A percentile compares a stretch with the other conserved stretches of the same genome.
Evolutionary conservation across 2,113 vertebrate genomes (phyloP).

Genomic region (Microcebus ravelobensis): DNA sequence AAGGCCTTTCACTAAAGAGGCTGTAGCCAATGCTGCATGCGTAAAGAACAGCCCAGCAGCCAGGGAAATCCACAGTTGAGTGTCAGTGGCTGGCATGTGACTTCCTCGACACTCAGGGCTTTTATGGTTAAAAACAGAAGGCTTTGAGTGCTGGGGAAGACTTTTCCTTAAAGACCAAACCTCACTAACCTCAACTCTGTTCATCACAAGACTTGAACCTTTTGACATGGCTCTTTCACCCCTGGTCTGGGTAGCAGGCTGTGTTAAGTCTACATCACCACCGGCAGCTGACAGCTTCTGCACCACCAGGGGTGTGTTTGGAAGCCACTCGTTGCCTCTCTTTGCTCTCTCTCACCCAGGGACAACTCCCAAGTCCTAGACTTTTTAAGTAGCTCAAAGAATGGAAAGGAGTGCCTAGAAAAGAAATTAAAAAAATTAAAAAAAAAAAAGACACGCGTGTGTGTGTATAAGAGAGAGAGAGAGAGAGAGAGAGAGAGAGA

Average conservation of each 20-base stretch:
- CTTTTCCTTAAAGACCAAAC: neutral
- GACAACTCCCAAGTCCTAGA: neutral
- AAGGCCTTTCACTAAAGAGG: neutral
- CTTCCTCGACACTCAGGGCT: neutral
- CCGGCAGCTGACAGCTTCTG: neutral
- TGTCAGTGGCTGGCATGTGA: neutral
- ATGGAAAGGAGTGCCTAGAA: neutral
- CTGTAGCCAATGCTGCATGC: neutral
- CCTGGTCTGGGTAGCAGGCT: neutral
- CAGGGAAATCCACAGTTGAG: neutral
- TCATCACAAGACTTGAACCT: neutral
- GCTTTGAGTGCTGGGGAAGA: neutral
- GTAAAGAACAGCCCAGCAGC: neutral
- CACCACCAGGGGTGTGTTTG: neutral
- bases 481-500: too few relatives aligned
- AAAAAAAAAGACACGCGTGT: neutral
- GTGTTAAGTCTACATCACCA: neutral
- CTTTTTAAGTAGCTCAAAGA: neutral
- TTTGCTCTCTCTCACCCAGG: neutral
- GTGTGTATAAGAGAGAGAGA: neutral
- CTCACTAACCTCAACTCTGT: neutral
- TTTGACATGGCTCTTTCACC: neutral
- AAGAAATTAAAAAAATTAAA: neutral
- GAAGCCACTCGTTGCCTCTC: neutral
- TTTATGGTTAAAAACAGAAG: constrained; percentile 35